Conservation (phyloP, 2,888 invertebrate species). For the Lasioglossum morio region DNA sequence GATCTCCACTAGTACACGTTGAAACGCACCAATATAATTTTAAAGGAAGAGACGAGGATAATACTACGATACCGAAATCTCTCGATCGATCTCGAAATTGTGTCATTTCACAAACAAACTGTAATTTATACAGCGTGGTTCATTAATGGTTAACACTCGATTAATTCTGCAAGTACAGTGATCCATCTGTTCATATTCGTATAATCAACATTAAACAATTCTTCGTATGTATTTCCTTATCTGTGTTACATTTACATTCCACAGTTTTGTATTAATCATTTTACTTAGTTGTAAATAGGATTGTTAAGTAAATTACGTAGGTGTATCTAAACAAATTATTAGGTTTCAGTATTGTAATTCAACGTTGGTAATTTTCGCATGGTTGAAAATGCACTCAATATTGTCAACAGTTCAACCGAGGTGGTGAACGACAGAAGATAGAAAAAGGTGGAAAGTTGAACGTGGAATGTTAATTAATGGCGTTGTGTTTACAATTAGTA, state of each 20-base stretch:
- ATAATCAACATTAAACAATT: background rate
- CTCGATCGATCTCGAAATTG: slow-evolving; percentile 4
- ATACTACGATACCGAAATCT: background rate
- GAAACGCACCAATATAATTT: background rate
- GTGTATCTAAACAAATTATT: background rate
- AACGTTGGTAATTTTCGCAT: background rate
- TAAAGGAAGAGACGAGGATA: background rate
- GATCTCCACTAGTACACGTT: slow-evolving; percentile 4
- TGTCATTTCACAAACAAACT: background rate
- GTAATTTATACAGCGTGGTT: background rate
- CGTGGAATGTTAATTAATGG: background rate
- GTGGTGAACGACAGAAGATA: background rate
- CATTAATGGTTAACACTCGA: background rate
- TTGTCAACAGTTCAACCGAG: background rate
- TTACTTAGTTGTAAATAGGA: slow-evolving; percentile 1
- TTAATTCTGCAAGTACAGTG: slow-evolving; percentile 7
- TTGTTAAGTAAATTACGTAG: background rate
- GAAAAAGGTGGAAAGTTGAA: background rate
- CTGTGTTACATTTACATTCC: background rate
- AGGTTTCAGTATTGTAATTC: background rate
- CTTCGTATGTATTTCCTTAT: background rate
- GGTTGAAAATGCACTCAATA: background rate
- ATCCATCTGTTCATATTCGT: background rate
- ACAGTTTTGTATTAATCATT: background rate
- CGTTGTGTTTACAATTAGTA: background rate